A percentile compares a stretch with the other conserved stretches of the same genome.
phyloP scores from a whole-genome alignment of 2,888 invertebrate genomes.

The Caenorhabditis sp. region DNA sequence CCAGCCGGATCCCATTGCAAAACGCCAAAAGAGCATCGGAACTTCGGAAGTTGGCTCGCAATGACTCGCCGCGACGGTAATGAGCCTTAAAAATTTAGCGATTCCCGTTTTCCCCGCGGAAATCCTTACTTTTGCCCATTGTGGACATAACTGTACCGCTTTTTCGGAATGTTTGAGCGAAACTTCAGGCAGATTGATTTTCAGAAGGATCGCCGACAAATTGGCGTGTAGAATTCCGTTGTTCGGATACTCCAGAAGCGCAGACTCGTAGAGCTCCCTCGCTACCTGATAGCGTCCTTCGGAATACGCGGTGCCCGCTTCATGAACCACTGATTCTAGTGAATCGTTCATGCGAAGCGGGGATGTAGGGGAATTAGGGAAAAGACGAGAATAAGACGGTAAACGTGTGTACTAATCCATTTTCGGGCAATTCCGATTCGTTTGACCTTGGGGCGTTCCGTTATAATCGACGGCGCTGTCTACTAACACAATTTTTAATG shows the following conservation, averaged over 20 bases:
- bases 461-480: background rate
- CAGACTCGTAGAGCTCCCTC: conserved; percentile 44
- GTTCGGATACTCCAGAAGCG: conserved; percentile 43
- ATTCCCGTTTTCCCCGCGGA: background rate
- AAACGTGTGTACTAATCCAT: conserved; percentile 23
- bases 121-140: conserved; percentile 58
- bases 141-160: conserved; percentile 52
- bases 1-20: conserved; percentile 33
- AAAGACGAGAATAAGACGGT: background rate
- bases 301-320: conserved; percentile 61
- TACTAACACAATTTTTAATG: conserved; percentile 12
- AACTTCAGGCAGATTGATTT: conserved; percentile 20
- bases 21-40: conserved; percentile 13
- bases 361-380: background rate
- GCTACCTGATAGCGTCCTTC: conserved; percentile 60
- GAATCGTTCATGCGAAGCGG: conserved; percentile 43
- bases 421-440: background rate
- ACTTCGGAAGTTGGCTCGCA: background rate
- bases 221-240: conserved; percentile 65
- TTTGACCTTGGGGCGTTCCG: conserved; percentile 10
- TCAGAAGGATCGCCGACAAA: conserved; percentile 59
- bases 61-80: conserved; percentile 43
- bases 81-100: conserved; percentile 47
- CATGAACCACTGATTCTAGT: conserved; percentile 44
- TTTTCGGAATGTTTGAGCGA: conserved; percentile 55